Percentiles rank a stretch among this genome's conserved stretches.
phyloP scores from a whole-genome alignment of 2,888 invertebrate species.

The Punctoribates punctum region DNA sequence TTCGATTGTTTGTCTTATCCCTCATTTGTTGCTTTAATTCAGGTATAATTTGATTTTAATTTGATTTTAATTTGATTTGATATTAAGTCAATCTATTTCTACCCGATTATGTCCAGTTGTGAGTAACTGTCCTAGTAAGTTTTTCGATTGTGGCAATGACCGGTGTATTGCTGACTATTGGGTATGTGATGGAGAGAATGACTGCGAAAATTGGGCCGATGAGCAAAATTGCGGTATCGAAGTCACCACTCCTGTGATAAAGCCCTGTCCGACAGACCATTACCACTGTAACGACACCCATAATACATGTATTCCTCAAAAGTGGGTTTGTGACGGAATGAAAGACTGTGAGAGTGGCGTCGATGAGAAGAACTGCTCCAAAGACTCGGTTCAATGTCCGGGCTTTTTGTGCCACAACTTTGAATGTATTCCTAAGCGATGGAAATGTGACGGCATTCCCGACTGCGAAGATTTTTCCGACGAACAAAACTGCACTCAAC shows the following conservation, averaged over 20 bases:
- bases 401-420: slow-evolving; percentile 36
- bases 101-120: not conserved
- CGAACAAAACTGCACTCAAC: slow-evolving; percentile 32
- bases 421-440: slow-evolving; percentile 40
- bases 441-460: slow-evolving; percentile 43
- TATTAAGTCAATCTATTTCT: not conserved
- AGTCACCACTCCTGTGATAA: slow-evolving; percentile 7
- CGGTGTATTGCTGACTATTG: slow-evolving; percentile 46
- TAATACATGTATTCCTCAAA: slow-evolving; percentile 20
- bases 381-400: not conserved
- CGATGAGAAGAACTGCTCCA: slow-evolving; percentile 38
- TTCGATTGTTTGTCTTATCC: not conserved
- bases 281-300: slow-evolving; percentile 34
- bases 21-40: not conserved
- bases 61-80: not conserved
- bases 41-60: not conserved
- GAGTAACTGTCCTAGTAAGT: slow-evolving; percentile 16
- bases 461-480: slow-evolving; percentile 43
- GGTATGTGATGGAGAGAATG: slow-evolving; percentile 47
- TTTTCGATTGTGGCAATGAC: slow-evolving; percentile 41
- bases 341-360: slow-evolving; percentile 35
- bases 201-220: slow-evolving; percentile 49
- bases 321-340: slow-evolving; percentile 36
- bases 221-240: slow-evolving; percentile 45
- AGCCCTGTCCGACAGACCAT: slow-evolving; percentile 30